Conservation (phyloP, 2,888 invertebrate genomes). For the Macrophya annulata region DNA sequence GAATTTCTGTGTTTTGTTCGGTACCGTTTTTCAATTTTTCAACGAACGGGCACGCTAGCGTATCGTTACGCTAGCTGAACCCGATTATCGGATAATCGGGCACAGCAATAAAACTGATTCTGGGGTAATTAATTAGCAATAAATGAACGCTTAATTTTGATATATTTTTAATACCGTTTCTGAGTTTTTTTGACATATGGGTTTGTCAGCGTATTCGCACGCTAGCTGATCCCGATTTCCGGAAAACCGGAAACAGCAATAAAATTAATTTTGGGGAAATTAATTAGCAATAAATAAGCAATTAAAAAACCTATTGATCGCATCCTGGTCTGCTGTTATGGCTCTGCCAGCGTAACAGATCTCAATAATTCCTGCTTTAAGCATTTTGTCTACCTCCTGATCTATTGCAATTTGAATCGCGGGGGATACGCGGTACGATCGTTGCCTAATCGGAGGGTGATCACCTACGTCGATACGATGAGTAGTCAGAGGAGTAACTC, state of each 20-base stretch:
- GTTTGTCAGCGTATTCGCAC: conserved; percentile 23
- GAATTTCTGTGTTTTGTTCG: conserved; percentile 1
- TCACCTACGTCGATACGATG: too few relatives aligned
- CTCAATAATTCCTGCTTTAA: too few relatives aligned
- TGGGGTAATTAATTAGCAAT: conserved; percentile 39
- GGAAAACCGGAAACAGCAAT: conserved; percentile 24
- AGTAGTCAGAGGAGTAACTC: too few relatives aligned
- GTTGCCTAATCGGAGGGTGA: too few relatives aligned
- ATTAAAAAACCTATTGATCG: conserved; percentile 28
- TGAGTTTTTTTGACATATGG: conserved; percentile 7
- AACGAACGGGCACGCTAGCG: neutral
- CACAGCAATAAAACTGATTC: conserved; percentile 22
- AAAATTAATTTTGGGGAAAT: conserved; percentile 31
- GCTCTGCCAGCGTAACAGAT: conserved; percentile 42
- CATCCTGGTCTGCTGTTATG: conserved; percentile 33
- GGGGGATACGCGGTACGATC: too few relatives aligned
- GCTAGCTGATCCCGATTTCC: conserved; percentile 48
- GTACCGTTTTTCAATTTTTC: neutral
- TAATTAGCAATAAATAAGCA: conserved; percentile 45
- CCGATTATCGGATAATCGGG: conserved; percentile 7
- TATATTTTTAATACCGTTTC: conserved; percentile 18
- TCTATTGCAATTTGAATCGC: too few relatives aligned
- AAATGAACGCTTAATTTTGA: conserved; percentile 27
- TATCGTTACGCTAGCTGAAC: conserved; percentile 37
- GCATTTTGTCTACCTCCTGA: too few relatives aligned